phyloP scores from a whole-genome alignment of 2,113 vertebrate genomes.

The Lampris incognitus region DNA sequence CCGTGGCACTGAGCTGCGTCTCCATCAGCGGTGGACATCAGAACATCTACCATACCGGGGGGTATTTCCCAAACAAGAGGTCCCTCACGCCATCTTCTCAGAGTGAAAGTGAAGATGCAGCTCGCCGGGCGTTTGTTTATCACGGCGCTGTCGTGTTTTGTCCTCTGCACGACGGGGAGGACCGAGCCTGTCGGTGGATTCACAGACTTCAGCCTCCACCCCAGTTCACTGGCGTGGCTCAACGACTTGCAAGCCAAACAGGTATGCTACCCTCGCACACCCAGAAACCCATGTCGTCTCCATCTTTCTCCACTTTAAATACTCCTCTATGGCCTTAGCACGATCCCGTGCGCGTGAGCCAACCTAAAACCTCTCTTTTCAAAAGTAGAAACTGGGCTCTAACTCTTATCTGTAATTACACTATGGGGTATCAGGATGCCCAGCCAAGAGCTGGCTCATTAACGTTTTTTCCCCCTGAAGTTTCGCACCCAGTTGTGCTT shows the following conservation, averaged over 20 bases:
- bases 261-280: constrained; percentile 38
- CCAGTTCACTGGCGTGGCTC: constrained; percentile 17
- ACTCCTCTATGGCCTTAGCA: background rate
- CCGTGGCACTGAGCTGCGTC: background rate
- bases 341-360: background rate
- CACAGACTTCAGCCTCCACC: constrained; percentile 30
- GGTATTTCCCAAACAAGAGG: constrained; percentile 2
- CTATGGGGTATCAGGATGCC: background rate
- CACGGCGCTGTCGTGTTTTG: constrained; percentile 46
- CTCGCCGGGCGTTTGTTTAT: constrained; percentile 31
- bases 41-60: background rate
- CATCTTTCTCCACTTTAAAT: background rate
- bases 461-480: background rate
- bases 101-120: constrained; percentile 25
- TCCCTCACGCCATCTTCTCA: background rate
- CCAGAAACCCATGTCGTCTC: background rate
- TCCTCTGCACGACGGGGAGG: constrained; percentile 10
- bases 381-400: background rate
- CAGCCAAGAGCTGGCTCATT: background rate
- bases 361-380: background rate
- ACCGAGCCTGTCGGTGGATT: background rate
- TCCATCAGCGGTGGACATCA: background rate
- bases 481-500: constrained; percentile 1
- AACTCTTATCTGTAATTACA: background rate
- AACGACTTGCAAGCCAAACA: constrained; percentile 14